Conservation (phyloP, 2,797 vertebrate species). For the Myripristis murdjan region DNA sequence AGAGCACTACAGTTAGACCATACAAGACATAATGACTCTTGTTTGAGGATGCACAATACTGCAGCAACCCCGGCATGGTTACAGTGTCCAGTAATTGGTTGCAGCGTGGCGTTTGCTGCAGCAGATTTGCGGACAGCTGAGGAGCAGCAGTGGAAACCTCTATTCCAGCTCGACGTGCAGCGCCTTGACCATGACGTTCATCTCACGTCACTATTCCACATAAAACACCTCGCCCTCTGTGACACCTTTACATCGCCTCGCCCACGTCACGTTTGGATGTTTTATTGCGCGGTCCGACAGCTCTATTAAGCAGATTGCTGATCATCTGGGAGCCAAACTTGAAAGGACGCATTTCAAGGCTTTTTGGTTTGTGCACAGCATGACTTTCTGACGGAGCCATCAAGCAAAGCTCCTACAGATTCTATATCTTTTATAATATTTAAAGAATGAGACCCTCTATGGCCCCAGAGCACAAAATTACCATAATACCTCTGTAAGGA, state of each 20-base stretch:
- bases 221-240: slow-evolving; percentile 49
- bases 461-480: too few species aligned
- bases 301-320: slow-evolving; percentile 42
- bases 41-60: background rate
- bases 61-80: background rate
- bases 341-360: slow-evolving; percentile 28
- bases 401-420: background rate
- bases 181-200: slow-evolving; percentile 14
- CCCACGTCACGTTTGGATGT: slow-evolving; percentile 18
- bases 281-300: slow-evolving; percentile 41
- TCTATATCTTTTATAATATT: too few species aligned
- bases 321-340: slow-evolving; percentile 23
- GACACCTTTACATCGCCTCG: slow-evolving; percentile 14
- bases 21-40: background rate
- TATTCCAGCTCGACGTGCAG: slow-evolving; percentile 5
- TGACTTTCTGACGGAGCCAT: background rate
- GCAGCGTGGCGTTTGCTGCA: slow-evolving; percentile 12
- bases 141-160: slow-evolving; percentile 22
- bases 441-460: too few species aligned
- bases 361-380: slow-evolving; percentile 1
- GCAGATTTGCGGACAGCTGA: slow-evolving; percentile 40
- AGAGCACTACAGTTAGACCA: background rate
- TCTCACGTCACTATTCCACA: slow-evolving; percentile 19
- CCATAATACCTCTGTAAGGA: too few species aligned
- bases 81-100: slow-evolving; percentile 19